Evolutionary conservation across 1,140 invertebrate species (phyloP), one percentile per base, ranked within the genome.

Genomic region (Muscidifurax raptorellus): DNA sequence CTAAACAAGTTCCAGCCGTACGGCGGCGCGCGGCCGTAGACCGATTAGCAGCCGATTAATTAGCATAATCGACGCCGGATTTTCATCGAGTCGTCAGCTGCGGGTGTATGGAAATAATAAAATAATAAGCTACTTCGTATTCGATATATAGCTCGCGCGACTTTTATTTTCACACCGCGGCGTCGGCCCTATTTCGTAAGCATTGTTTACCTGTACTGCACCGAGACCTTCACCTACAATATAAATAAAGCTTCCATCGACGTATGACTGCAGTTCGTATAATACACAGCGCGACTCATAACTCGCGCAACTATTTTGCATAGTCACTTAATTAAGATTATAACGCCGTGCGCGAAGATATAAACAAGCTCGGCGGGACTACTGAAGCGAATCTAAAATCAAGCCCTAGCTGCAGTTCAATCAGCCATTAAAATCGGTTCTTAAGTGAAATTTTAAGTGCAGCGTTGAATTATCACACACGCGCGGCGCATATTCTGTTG

Each of bases 21-120:
- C 74, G 75, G 30, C 75, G 75, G 66, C 74, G 66, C 74, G 81
- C 80, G 75, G 76, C 64, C 80, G 25, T 76, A 75, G 64, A 88
- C 87, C 86, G 87, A 88, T 90, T 88, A 89, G 88, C 84, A 85
- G 86, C 83, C 89, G 88, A 90, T 90, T 88, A 89, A 90, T 90
- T 90, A 90, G 86, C 90, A 90, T 90, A 89, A 90, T 89, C 86
- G 87, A 87, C 86, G 86, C 86, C 86, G 87, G 88, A 88, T 89
- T 88, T 88, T 85, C 84, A 80, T 82, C 76, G 71, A n/a, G 30
- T 74, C 44, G 76, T 84, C 52, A 71, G 52, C 52, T 59, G 5
- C 18, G 44, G 4, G 10, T 40, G 10, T 18, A 18, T 12, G 13
- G 13, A 52, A 72, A 78, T 1, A 1, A 72, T 25, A 32, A 36